phyloP scores from a whole-genome alignment of 2,888 invertebrate genomes.

The Caradrina clavipalpis region DNA sequence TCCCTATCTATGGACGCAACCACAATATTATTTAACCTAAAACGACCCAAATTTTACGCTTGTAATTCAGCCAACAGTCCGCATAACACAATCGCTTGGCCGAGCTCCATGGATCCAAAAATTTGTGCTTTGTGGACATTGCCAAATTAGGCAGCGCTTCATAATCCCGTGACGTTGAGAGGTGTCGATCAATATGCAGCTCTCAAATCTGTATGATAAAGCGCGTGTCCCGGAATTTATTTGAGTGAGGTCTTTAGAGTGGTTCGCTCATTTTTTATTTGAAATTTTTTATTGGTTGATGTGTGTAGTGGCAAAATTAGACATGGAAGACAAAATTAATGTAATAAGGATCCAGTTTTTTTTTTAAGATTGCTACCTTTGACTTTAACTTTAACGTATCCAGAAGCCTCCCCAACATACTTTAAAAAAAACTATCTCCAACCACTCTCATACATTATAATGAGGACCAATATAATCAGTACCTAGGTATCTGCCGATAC shows the following conservation, averaged over 20 bases:
- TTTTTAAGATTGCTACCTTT: no score
- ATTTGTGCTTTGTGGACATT: conserved; percentile 38
- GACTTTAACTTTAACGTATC: no score
- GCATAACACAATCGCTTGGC: conserved; percentile 53
- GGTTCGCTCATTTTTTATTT: neutral
- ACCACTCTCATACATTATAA: no score
- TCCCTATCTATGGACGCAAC: neutral
- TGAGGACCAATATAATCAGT: no score
- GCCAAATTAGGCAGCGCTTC: conserved; percentile 57
- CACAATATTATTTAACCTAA: conserved; percentile 17
- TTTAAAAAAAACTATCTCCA: no score
- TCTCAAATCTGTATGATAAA: conserved; percentile 47
- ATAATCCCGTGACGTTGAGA: conserved; percentile 29
- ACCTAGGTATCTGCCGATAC: no score
- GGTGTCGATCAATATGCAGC: conserved; percentile 55
- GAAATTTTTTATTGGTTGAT: no score
- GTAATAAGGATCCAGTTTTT: no score
- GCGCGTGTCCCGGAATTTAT: conserved; percentile 21
- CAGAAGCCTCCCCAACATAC: no score
- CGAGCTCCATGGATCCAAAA: conserved; percentile 46
- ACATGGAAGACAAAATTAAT: no score
- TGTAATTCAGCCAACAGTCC: conserved; percentile 32
- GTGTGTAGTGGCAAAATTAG: no score
- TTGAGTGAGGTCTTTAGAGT: conserved; percentile 12
- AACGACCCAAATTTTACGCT: conserved; percentile 40